Percentiles rank a stretch among this genome's conserved stretches.
phyloP scores from a whole-genome alignment of 2,113 vertebrate genomes.

The Hystrix cristata region DNA sequence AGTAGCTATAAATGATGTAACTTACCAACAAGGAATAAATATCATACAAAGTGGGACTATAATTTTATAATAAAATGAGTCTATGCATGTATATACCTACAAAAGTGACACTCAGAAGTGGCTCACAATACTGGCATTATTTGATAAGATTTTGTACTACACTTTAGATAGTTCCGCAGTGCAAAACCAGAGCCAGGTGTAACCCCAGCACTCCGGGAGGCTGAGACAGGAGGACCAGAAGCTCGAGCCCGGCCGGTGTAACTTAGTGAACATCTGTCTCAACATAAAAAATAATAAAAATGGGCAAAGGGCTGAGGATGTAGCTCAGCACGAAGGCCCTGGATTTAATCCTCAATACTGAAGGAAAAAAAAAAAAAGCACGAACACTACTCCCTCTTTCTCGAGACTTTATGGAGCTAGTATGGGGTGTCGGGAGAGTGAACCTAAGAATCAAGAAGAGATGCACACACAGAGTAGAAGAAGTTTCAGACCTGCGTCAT shows the following conservation, averaged over 20 bases:
- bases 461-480: accelerated
- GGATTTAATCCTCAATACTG: not conserved
- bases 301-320: not conserved
- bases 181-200: not conserved
- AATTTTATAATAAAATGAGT: not conserved
- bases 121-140: not conserved
- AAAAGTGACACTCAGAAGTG: not conserved
- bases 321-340: not conserved
- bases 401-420: not conserved
- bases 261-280: not conserved
- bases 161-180: not conserved
- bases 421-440: no score
- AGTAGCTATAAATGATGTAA: not conserved
- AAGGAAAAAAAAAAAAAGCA: not conserved
- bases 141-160: not conserved
- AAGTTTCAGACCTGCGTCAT: no score
- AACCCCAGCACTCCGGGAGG: not conserved
- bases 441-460: not conserved
- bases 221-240: not conserved
- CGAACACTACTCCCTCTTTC: not conserved
- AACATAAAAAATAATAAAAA: not conserved
- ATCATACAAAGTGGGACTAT: not conserved
- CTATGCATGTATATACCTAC: not conserved
- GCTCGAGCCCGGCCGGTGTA: not conserved
- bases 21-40: not conserved